These are phyloP conservation scores for Pterocles orientalis DNA, from an alignment of 2,113 vertebrate species.

Conservation along the genomic window DNA sequence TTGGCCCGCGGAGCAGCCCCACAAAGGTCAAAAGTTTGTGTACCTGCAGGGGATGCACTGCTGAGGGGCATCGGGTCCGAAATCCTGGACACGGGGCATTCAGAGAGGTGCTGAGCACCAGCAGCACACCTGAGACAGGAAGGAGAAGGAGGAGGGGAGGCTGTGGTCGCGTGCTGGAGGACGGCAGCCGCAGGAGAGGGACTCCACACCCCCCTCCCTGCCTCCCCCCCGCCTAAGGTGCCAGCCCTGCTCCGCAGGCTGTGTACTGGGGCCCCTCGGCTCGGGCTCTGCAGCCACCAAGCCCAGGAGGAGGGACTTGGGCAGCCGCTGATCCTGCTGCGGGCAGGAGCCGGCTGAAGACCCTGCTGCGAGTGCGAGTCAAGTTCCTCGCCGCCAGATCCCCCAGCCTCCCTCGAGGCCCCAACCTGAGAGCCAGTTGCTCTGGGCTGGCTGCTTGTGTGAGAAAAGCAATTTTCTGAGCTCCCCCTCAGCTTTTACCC, in stretches of 20 bases:
- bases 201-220: rapidly evolving
- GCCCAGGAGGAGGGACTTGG: conserved; percentile 1
- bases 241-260: neutral
- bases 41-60: neutral
- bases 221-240: neutral
- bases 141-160: neutral
- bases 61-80: too few species aligned
- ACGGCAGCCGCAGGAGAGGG: rapidly evolving
- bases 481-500: neutral
- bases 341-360: neutral
- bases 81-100: too few species aligned
- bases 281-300: neutral
- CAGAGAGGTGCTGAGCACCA: neutral
- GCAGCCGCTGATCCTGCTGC: neutral
- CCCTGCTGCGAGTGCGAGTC: neutral
- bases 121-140: neutral
- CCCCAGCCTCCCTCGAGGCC: neutral
- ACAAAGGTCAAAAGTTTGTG: neutral
- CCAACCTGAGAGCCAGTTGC: neutral
- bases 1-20: neutral
- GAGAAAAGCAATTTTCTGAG: neutral
- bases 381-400: neutral
- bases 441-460: neutral
- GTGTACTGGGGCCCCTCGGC: neutral
- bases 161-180: rapidly evolving